Evolutionary conservation across 2,797 vertebrate species (phyloP).

Genomic region (Serranus cabrilla): DNA sequence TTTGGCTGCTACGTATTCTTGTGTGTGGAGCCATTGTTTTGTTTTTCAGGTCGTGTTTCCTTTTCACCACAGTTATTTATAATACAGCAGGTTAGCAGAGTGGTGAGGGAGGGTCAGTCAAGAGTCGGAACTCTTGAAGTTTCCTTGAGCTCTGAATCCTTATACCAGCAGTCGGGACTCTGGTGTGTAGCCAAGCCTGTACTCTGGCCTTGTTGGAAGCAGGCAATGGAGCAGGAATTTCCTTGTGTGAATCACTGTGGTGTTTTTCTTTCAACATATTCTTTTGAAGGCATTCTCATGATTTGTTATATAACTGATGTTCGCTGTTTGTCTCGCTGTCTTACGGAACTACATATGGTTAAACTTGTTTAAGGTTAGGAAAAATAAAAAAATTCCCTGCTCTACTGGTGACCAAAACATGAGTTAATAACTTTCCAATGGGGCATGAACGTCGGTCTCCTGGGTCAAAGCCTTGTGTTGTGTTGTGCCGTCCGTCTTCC

Average conservation of each 20-base stretch:
- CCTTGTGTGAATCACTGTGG: slow-evolving; percentile 7
- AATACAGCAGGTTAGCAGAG: slow-evolving; percentile 1
- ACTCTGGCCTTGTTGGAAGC: slow-evolving; percentile 12
- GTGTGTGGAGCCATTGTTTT: slow-evolving; percentile 2
- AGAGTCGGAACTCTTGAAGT: slow-evolving; percentile 5
- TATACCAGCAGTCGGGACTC: slow-evolving; percentile 6
- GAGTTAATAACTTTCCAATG: too few species aligned
- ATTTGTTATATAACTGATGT: too few species aligned
- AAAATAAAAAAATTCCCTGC: too few species aligned
- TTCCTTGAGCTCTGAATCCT: slow-evolving; percentile 14
- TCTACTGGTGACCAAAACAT: too few species aligned
- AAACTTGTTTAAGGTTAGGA: too few species aligned
- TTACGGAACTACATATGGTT: too few species aligned
- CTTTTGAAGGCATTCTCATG: too few species aligned
- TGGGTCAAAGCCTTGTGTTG: too few species aligned
- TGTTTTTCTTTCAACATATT: slow-evolving; percentile 10
- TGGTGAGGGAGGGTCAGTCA: background rate
- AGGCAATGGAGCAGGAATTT: background rate
- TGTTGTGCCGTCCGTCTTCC: too few species aligned
- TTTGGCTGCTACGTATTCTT: background rate
- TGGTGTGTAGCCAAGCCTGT: slow-evolving; percentile 7
- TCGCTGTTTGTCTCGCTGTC: too few species aligned
- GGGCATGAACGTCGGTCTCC: too few species aligned
- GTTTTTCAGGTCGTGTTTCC: slow-evolving; percentile 5
- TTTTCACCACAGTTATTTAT: slow-evolving; percentile 6